Base-by-base conservation (phyloP, 2,113 vertebrate species). In the Apodemus sylvaticus region DNA sequence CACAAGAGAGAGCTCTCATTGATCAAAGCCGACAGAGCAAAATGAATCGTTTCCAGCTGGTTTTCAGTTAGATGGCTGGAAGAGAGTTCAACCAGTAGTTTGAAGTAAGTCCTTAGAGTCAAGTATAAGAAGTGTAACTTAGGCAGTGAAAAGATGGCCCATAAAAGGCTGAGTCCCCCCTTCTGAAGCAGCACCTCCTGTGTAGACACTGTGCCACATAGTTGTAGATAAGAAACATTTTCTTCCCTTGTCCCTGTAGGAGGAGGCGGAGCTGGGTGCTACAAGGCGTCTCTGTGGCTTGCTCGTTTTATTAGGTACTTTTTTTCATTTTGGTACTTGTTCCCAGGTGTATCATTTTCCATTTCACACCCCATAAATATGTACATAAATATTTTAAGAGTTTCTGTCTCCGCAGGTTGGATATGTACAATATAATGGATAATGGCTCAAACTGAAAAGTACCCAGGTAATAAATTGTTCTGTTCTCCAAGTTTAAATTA, bases 361-460 rank as follows among this genome's bases (percentile, higher is more conserved):
- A 93, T 96, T 96, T 94, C 91, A 96, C 86, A 95, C 78, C 31
- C 94, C 94, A 96, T 97, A 95, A 97, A 96, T 96, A 97, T 58
- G 89, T 74, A 87, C 94, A 94, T 97, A 97, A 97, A 97, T 97
- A 97, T 96, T 97, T 96, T 31, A 77, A 93, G 92, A 95, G 94
- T 93, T 95, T 96, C 90, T 94, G 70, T 96, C 94, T 96, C 86
- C 95, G 53, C 45, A 76, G 89, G 51, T 87, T 90, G 82, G 87
- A 58, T 91, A 68, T 94, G 45, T 94, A 60, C 53, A 42, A 55
- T 91, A 85, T 93, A 95, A 91, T 87, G 85, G 91, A 89, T 96
- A 90, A 91, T 64, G 68, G 68, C 62, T 91, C 42, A 60, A 70
- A 86, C 83, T 68, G 76, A 93, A 90, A 87, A 89, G 39, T 51